Base-by-base conservation (phyloP, 2,888 invertebrate species). In the Eupeodes luniger region DNA sequence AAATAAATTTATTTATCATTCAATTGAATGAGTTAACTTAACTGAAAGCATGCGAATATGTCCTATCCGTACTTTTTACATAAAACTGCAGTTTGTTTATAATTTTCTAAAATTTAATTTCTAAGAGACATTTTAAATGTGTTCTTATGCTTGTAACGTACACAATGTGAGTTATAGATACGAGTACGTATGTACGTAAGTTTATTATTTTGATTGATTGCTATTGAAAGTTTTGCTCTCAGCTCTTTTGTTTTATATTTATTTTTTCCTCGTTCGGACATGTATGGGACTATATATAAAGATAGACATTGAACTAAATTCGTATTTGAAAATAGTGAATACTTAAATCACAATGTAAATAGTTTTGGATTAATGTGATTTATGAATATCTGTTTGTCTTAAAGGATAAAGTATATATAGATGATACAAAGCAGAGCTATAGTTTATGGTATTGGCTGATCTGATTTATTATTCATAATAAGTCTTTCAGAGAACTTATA, bases 1-100 rank as follows among this genome's bases (percentile, higher is more conserved):
- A 84, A 88, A 84, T 62, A 53, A 62, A 81, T 88, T 81, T 78
- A 84, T 81, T 36, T 67, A 57, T 66, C 40, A 70, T 84, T 16
- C 74, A 27, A 84, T 34, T 75, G 80, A 84, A 55, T 40, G 80
- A 66, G 44, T 69, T 69, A 69, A 66, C 27, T 66, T 16, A 16
- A 14, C 80, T 67, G 1, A 19, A 67, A 88, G 81, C 40, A 69
- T 84, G 61, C 74, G 3, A 27, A 27, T 27, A 72, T 57, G 53
- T 27, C 5, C 6, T 40, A 40, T 40, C 40, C 9, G 1, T 40
- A 40, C 40, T 40, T 9, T 40, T 40, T 40, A 40, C 40, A 40
- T 74, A 69, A 80, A 83, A 83, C 66, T 80, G 61, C 72, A 72
- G 76, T 87, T 83, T 76, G 62, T 80, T 80, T 61, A 69, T 55